Evolutionary conservation across 2,797 vertebrate genomes (phyloP), one percentile per base, ranked within the genome.

Genomic region (Semaprochilodus insignis): DNA sequence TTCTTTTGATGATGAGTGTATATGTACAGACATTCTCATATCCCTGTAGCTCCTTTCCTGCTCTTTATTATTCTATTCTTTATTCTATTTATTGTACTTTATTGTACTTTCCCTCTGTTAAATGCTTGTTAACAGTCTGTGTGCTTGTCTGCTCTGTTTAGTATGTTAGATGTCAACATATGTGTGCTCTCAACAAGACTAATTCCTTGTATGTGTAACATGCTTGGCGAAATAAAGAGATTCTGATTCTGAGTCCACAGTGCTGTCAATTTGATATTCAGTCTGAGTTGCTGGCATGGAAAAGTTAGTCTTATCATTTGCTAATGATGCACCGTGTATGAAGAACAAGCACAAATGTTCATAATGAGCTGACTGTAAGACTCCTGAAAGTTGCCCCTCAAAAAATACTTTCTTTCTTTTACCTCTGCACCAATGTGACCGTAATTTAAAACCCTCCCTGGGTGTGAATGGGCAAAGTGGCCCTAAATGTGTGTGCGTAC

Each of bases 221-320:
- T 31, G 3, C 3, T 31, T 31, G 31, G 31, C 31, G n/a, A n/a
- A n/a, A n/a, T n/a, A n/a, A n/a, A n/a, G n/a, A n/a, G n/a, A n/a
- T n/a, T n/a, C n/a, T n/a, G n/a, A n/a, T n/a, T n/a, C 78, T 83
- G 52, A 69, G 57, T 62, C 67, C 74, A 60, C 65, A 72, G 55
- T 81, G 77, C 54, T 86, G 90, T 90, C 87, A 85, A 91, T 91
- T 89, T 78, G 83, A 71, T 81, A 55, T 83, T 89, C 83, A 83
- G 87, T 90, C 55, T 77, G 63, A 88, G 88, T 80, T 77, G 57
- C 67, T 83, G 74, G 80, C 88, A 44, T 82, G 85, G 78, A 63
- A 23, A 82, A 65, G 78, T 80, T 55, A 10, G 23, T 65, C 16
- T 74, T 36, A 59, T 27, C 23, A 17, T 59, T 76, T 23, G 51